These are phyloP conservation scores for Megaustenia siamemsis DNA, from an alignment of 2,888 invertebrate species.

Conservation along the genomic window DNA sequence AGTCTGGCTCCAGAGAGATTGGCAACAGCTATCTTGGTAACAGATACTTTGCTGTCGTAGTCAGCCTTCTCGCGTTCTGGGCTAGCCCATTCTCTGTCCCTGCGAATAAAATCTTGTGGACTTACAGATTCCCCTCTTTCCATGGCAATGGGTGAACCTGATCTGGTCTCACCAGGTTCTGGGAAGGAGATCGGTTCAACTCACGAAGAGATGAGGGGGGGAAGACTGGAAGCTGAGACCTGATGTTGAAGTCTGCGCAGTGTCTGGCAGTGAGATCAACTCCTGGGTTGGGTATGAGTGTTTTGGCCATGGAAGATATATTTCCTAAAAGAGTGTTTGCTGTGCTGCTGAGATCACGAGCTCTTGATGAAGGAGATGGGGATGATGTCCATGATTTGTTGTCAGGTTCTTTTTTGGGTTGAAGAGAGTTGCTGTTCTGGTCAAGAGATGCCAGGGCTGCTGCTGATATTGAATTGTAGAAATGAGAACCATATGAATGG, in stretches of 20 bases:
- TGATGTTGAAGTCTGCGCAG: conserved; percentile 48
- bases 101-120: background rate
- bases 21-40: conserved; percentile 14
- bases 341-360: conserved; percentile 7
- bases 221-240: conserved; percentile 51
- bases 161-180: conserved; percentile 8
- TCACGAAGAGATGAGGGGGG: conserved; percentile 23
- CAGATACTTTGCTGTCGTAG: conserved; percentile 10
- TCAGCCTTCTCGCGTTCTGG: background rate
- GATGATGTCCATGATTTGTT: conserved; percentile 45
- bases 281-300: background rate
- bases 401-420: conserved; percentile 42
- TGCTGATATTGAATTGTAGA: conserved; percentile 45
- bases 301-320: conserved; percentile 4
- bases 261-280: conserved; percentile 49
- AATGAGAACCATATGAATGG: conserved; percentile 42
- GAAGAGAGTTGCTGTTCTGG: conserved; percentile 50
- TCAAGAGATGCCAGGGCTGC: conserved; percentile 43
- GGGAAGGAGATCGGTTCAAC: background rate
- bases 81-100: conserved; percentile 3
- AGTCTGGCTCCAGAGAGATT: conserved; percentile 44
- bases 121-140: background rate
- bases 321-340: background rate
- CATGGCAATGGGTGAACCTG: background rate
- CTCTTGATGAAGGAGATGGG: conserved; percentile 34